Evolutionary conservation across 2,888 invertebrate species (phyloP), one percentile per base, ranked within the genome.

Genomic region (Drosophila antonietae): DNA sequence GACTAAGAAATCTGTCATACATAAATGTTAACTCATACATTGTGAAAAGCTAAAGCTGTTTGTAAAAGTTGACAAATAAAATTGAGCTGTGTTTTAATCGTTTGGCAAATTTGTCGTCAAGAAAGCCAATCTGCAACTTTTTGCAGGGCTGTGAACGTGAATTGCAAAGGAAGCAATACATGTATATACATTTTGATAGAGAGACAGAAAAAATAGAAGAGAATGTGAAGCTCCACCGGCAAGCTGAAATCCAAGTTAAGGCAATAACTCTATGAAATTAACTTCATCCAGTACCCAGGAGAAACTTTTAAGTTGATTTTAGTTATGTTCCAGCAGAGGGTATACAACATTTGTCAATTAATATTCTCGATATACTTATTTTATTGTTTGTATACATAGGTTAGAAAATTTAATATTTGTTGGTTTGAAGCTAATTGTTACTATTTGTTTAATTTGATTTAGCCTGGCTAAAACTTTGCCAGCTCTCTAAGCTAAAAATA

Each of bases 191-290:
- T 23, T 23, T 23, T 23, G 0, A 4, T 23, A 20, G 18, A 43
- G 14, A 35, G n/a, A 18, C 14, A 39, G 12, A 8, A n/a, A 18
- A n/a, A 35, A 12, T 12, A 2, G 1, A 20, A 44, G 12, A 14
- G 1, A 20, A 5, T 12, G 15, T 51, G 14, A 4, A 18, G 33
- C 8, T 5, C 20, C 33, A 33, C n/a, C 20, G 37, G 31, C 9
- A 39, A 55, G 20, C 59, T 37, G 43, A 61, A 63, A 61, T 80
- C 67, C 69, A 72, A 68, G 59, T 58, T 68, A 71, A 71, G 68
- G 66, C 78, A 70, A 81, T 71, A 63, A 73, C 66, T 49, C 53
- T 47, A 53, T 28, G 10, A 66, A 65, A 59, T 46, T 33, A 67
- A 73, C 56, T 68, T 71, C 65, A 67, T 31, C 66, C 52, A 59